Conservation (phyloP, 2,888 invertebrate species). For the Ypsolopha sequella region DNA sequence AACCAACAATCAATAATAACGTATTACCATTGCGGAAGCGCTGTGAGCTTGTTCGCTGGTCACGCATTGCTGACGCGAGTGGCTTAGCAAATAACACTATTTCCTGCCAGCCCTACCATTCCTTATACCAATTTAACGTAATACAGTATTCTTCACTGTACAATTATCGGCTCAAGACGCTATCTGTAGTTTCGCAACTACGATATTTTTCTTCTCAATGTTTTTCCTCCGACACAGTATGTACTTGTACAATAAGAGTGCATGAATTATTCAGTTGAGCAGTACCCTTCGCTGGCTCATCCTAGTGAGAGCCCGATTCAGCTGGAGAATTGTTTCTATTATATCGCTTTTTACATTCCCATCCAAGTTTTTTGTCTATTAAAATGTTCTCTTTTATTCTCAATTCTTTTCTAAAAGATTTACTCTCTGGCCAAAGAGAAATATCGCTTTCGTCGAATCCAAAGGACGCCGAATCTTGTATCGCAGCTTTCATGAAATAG, state of each 20-base stretch:
- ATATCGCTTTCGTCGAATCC: conserved; percentile 3
- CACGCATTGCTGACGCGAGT: conserved; percentile 46
- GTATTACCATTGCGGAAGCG: conserved; percentile 24
- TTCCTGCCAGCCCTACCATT: conserved; percentile 27
- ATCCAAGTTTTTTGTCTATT: too few species aligned
- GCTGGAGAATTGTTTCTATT: not conserved
- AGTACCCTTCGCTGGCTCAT: conserved; percentile 24
- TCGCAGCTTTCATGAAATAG: conserved; percentile 18
- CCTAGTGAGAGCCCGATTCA: not conserved
- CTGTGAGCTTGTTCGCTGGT: conserved; percentile 28
- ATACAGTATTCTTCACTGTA: too few species aligned
- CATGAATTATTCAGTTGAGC: conserved; percentile 52
- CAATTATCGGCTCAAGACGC: too few species aligned
- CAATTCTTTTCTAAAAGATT: not conserved
- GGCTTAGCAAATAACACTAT: conserved; percentile 41
- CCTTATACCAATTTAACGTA: not conserved
- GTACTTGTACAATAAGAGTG: conserved; percentile 14
- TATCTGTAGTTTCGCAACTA: too few species aligned
- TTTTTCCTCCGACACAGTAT: not conserved
- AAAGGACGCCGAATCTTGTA: conserved; percentile 16
- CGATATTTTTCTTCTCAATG: not conserved
- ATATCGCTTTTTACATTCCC: too few species aligned
- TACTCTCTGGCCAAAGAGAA: not conserved
- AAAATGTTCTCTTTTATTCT: too few species aligned
- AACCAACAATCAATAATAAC: too few species aligned